Evolutionary conservation across 2,888 invertebrate genomes (phyloP).

Genomic region (Andrena trimmerana): DNA sequence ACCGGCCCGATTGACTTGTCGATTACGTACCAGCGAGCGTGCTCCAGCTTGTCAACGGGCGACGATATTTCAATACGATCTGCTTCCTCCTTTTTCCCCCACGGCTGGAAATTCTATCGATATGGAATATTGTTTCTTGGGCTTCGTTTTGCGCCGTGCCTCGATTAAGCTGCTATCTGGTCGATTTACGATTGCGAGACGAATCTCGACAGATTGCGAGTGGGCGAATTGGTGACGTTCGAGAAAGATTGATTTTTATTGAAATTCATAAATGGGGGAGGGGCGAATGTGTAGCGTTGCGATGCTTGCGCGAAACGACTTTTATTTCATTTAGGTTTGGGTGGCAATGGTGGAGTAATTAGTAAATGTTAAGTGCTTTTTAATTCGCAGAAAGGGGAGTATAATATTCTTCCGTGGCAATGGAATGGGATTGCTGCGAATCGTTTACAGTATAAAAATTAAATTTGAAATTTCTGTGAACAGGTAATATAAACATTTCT

Average conservation of each 20-base stretch:
- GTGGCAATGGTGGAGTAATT: too few relatives aligned
- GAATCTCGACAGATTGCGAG: slow-evolving; percentile 1
- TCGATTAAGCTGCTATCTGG: slow-evolving; percentile 23
- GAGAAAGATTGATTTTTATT: slow-evolving; percentile 16
- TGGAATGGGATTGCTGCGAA: too few relatives aligned
- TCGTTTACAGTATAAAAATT: too few relatives aligned
- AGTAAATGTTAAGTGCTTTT: too few relatives aligned
- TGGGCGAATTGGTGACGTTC: background rate
- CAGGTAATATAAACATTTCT: too few relatives aligned
- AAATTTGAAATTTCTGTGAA: too few relatives aligned
- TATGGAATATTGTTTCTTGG: slow-evolving; percentile 21
- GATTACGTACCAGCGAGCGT: slow-evolving; percentile 38
- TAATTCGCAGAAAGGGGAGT: too few relatives aligned
- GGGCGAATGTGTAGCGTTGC: background rate
- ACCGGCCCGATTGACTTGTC: slow-evolving; percentile 53
- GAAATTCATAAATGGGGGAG: background rate
- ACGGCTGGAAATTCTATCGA: background rate
- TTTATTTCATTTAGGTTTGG: background rate
- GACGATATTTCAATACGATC: slow-evolving; percentile 50
- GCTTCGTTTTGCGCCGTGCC: slow-evolving; percentile 23
- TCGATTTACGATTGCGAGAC: slow-evolving; percentile 11
- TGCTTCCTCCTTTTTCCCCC: slow-evolving; percentile 15
- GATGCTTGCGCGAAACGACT: background rate
- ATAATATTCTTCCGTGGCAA: too few relatives aligned
- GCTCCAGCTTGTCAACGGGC: slow-evolving; percentile 45